phyloP scores from a whole-genome alignment of 2,113 vertebrate genomes.

The Lanius ludovicianus region DNA sequence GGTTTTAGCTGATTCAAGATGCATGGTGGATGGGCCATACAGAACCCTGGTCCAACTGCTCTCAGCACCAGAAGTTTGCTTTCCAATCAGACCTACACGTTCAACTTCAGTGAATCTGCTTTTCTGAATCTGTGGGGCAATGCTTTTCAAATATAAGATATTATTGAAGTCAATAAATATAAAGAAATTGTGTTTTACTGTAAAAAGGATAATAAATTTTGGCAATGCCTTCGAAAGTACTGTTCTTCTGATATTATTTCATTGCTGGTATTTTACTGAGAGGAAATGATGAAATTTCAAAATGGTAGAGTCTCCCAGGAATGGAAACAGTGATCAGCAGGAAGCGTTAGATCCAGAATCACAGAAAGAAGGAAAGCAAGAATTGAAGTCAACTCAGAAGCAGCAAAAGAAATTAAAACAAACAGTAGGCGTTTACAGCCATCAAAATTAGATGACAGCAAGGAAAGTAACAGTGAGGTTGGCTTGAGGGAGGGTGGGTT shows the following conservation, averaged over 20 bases:
- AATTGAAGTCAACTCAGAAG: neutral
- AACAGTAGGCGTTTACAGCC: neutral
- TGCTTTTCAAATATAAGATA: neutral
- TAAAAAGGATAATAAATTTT: neutral
- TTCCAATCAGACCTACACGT: neutral
- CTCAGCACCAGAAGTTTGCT: neutral
- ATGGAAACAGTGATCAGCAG: neutral
- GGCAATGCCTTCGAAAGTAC: neutral
- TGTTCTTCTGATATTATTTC: neutral
- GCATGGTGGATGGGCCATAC: neutral
- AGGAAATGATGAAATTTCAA: neutral
- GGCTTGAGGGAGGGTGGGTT: neutral
- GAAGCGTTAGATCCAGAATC: neutral
- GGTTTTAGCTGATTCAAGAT: neutral
- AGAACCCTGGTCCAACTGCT: neutral
- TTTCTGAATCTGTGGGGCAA: neutral
- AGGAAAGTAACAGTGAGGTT: neutral
- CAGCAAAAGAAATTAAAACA: neutral
- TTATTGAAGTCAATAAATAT: neutral
- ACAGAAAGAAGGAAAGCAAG: neutral
- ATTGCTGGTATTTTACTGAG: neutral
- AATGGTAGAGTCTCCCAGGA: neutral
- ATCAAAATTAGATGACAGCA: neutral
- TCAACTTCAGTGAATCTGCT: conserved; percentile 15
- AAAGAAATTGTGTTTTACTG: neutral